Percentiles rank a stretch among this genome's conserved stretches.
Evolutionary conservation across 2,797 vertebrate species (phyloP).

Genomic region (Oreochromis mossambicus): DNA sequence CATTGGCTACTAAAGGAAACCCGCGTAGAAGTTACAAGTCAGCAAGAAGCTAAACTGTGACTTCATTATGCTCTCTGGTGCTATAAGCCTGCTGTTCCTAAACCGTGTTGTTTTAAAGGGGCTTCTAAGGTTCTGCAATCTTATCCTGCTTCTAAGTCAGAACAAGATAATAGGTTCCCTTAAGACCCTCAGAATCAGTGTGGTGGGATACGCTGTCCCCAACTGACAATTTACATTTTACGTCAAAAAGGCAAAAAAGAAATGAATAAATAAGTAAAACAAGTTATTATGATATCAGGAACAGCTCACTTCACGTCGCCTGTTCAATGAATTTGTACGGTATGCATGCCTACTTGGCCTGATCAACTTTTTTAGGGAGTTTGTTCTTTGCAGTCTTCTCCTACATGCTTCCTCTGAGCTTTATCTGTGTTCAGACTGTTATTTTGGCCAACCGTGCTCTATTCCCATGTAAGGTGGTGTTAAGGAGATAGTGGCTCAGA

Average conservation of each 20-base stretch:
- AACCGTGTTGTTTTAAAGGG: constrained; percentile 59
- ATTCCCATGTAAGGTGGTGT: constrained; percentile 52
- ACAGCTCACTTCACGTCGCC: background rate
- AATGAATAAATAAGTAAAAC: background rate
- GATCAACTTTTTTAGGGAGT: background rate
- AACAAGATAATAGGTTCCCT: constrained; percentile 60
- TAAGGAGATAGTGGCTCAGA: constrained; percentile 43
- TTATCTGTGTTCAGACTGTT: constrained; percentile 38
- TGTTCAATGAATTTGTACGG: background rate
- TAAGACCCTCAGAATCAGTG: constrained; percentile 41
- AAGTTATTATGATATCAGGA: background rate
- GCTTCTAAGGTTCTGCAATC: constrained; percentile 36
- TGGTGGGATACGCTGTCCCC: background rate
- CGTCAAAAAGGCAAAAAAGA: background rate
- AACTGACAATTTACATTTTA: constrained; percentile 10
- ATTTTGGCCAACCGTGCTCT: constrained; percentile 16
- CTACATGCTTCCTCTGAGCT: background rate
- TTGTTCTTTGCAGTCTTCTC: background rate
- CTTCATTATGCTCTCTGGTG: constrained; percentile 7
- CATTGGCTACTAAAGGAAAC: background rate
- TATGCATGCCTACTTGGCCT: background rate
- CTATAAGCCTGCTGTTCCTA: constrained; percentile 40
- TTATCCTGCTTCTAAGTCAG: constrained; percentile 57
- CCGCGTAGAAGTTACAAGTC: background rate
- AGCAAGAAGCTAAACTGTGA: constrained; percentile 19